Percentiles rank a stretch among this genome's conserved stretches.
phyloP scores from a whole-genome alignment of 1,140 invertebrate genomes.

The Bathynomus jamesi region DNA sequence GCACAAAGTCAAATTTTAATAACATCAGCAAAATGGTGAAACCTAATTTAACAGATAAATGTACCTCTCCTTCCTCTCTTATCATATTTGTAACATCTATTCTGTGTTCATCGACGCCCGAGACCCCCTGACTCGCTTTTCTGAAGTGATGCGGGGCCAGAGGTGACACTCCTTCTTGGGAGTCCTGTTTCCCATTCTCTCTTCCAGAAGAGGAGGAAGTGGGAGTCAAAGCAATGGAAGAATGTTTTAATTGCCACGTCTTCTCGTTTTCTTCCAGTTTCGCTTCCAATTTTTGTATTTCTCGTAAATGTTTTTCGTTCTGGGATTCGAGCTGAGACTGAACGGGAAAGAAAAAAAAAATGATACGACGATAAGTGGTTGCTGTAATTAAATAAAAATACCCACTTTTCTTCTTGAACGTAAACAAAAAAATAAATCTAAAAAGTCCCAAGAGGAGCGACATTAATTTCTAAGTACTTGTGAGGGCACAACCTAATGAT shows the following conservation, averaged over 20 bases:
- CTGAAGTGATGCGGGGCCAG: neutral
- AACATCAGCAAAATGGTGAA: neutral
- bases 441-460: too few species aligned
- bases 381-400: neutral
- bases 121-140: conserved; percentile 1
- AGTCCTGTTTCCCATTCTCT: neutral
- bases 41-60: neutral
- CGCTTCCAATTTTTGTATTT: conserved; percentile 15
- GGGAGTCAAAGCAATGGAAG: too few species aligned
- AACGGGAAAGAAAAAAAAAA: neutral
- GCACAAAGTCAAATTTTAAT: neutral
- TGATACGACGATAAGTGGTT: neutral
- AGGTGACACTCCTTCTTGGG: neutral
- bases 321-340: conserved; percentile 21
- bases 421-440: neutral
- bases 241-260: conserved; percentile 25
- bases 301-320: conserved; percentile 10
- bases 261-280: conserved; percentile 23
- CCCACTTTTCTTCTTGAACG: neutral
- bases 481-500: too few species aligned
- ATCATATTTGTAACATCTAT: conserved; percentile 35
- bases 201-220: conserved; percentile 2
- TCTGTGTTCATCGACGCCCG: conserved; percentile 23
- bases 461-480: too few species aligned
- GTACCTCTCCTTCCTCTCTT: conserved; percentile 31